phyloP scores from a whole-genome alignment of 2,113 vertebrate species.

The Ramphastos sulfuratus region DNA sequence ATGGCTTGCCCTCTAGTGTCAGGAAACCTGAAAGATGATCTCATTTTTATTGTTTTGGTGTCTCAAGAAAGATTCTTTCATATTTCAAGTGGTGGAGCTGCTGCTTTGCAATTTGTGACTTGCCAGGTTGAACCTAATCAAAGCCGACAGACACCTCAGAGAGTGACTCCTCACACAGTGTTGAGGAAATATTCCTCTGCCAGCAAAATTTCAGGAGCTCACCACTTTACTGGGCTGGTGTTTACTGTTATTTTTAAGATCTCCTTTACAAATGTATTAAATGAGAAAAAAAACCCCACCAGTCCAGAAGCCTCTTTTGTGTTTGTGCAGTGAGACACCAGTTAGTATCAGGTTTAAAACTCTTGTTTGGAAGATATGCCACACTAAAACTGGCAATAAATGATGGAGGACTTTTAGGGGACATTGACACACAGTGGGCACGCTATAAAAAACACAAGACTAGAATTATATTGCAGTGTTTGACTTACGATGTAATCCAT shows the following conservation, averaged over 20 bases:
- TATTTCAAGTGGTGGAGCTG: constrained; percentile 46
- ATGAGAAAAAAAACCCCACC: neutral
- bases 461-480: neutral
- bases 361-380: neutral
- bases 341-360: neutral
- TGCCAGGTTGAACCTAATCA: neutral
- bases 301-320: neutral
- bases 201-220: neutral
- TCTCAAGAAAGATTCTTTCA: neutral
- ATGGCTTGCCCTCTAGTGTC: constrained; percentile 64
- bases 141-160: neutral
- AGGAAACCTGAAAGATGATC: constrained; percentile 34
- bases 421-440: neutral
- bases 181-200: neutral
- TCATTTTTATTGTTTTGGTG: neutral
- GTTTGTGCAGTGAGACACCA: neutral
- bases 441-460: neutral
- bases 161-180: neutral
- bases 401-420: neutral
- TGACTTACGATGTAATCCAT: neutral
- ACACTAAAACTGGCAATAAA: neutral
- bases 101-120: constrained; percentile 24
- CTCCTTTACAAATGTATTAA: neutral
- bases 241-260: neutral
- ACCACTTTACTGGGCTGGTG: neutral